Conservation (phyloP, 2,113 vertebrate species). For the Otolemur garnettii region DNA sequence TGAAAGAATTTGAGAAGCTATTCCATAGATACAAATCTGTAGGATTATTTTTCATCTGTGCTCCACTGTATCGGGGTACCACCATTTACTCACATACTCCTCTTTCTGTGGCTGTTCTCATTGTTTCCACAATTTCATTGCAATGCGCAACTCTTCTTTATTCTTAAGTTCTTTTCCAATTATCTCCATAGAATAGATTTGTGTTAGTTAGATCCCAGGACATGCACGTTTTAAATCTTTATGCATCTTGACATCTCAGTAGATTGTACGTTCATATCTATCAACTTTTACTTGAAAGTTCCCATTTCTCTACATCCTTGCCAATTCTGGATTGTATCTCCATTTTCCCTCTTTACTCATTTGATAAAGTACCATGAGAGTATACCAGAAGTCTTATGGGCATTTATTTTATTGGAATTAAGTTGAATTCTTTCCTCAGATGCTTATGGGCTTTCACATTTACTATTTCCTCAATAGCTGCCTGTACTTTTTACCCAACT, state of each 20-base stretch:
- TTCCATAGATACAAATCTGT: neutral
- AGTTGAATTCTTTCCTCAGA: neutral
- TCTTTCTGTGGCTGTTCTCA: neutral
- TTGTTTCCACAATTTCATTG: neutral
- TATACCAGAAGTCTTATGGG: neutral
- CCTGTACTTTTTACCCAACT: constrained; percentile 17
- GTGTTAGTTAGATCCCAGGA: neutral
- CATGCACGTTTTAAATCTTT: constrained; percentile 33
- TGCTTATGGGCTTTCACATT: neutral
- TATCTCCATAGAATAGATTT: neutral
- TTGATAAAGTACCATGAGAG: neutral
- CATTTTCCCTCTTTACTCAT: neutral
- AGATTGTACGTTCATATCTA: neutral
- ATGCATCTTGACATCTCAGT: neutral
- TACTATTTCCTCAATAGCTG: constrained; percentile 12
- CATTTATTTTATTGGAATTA: constrained; percentile 2
- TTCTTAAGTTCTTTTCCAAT: neutral
- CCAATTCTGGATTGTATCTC: neutral
- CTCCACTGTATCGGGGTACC: neutral
- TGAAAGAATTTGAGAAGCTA: constrained; percentile 4
- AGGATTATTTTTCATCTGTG: neutral
- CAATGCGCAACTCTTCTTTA: neutral
- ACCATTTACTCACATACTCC: neutral
- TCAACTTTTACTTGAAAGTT: neutral
- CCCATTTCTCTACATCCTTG: neutral